Evolutionary conservation across 1,140 invertebrate genomes (phyloP).

Genomic region (Homarus americanus): DNA sequence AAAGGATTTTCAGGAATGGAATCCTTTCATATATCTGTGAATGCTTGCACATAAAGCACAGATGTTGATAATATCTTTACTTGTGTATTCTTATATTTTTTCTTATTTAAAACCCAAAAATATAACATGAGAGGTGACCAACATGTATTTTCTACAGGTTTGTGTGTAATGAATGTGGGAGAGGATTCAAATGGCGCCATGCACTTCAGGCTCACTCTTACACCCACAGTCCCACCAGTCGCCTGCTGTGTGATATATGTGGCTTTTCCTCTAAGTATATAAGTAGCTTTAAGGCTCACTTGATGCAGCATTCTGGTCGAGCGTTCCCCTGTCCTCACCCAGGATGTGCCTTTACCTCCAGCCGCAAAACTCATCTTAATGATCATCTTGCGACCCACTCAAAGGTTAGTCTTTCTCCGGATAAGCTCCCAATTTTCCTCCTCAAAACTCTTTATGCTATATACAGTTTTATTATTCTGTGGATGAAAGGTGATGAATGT

Average conservation of each 20-base stretch:
- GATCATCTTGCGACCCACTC: constrained; percentile 81
- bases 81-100: too few species aligned
- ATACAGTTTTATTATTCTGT: too few species aligned
- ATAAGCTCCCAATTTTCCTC: too few species aligned
- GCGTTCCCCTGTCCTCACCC: constrained; percentile 80
- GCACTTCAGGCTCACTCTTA: constrained; percentile 82
- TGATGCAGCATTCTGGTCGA: constrained; percentile 81
- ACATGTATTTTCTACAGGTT: too few species aligned
- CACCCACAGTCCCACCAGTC: constrained; percentile 81
- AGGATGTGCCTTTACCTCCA: constrained; percentile 79
- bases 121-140: too few species aligned
- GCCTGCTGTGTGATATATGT: constrained; percentile 83
- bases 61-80: too few species aligned
- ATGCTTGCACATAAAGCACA: too few species aligned
- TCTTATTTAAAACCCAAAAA: too few species aligned
- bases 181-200: constrained; percentile 84
- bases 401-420: constrained; percentile 78
- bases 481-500: too few species aligned
- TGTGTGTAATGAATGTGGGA: constrained; percentile 81
- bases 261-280: constrained; percentile 82
- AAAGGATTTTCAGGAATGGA: too few species aligned
- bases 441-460: too few species aligned
- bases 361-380: constrained; percentile 80
- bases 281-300: constrained; percentile 82
- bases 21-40: too few species aligned